A percentile compares a stretch with the other conserved stretches of the same genome.
These are phyloP conservation scores for Rynchops niger DNA, from an alignment of 2,113 vertebrate species.

Conservation along the genomic window DNA sequence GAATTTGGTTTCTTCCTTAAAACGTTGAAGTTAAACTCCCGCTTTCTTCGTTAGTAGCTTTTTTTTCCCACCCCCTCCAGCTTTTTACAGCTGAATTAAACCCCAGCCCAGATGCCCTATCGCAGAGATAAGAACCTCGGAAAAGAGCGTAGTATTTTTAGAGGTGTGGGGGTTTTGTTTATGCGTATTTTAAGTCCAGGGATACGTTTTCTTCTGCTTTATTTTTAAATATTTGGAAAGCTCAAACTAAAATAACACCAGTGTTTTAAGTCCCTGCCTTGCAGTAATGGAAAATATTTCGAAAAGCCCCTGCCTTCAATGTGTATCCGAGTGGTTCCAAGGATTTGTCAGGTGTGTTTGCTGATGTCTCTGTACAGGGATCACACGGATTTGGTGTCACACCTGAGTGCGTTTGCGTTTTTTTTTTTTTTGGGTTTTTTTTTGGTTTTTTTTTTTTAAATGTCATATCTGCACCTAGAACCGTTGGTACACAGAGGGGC, in stretches of 20 bases:
- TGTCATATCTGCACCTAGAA: background rate
- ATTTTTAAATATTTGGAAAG: constrained; percentile 69
- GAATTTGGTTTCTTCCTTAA: background rate
- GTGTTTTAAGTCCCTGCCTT: constrained; percentile 26
- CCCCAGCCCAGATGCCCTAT: background rate
- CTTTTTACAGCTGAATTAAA: background rate
- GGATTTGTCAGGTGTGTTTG: constrained; percentile 34
- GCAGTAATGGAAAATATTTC: constrained; percentile 66
- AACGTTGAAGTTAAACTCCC: fast-evolving
- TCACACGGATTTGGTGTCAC: background rate
- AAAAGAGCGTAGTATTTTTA: background rate
- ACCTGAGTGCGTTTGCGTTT: background rate
- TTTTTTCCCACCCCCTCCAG: background rate
- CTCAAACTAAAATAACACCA: constrained; percentile 47
- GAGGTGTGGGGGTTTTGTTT: constrained; percentile 14
- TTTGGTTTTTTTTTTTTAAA: too few species aligned
- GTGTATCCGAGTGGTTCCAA: constrained; percentile 6
- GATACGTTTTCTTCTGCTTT: constrained; percentile 26
- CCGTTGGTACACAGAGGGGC: too few species aligned
- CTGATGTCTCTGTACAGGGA: background rate
- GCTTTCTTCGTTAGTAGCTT: background rate
- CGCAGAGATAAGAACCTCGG: background rate
- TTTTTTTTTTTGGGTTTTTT: background rate
- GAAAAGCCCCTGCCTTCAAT: background rate
- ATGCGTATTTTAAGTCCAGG: background rate